phyloP scores from a whole-genome alignment of 2,888 invertebrate genomes.

The Willowsia nigromaculata region DNA sequence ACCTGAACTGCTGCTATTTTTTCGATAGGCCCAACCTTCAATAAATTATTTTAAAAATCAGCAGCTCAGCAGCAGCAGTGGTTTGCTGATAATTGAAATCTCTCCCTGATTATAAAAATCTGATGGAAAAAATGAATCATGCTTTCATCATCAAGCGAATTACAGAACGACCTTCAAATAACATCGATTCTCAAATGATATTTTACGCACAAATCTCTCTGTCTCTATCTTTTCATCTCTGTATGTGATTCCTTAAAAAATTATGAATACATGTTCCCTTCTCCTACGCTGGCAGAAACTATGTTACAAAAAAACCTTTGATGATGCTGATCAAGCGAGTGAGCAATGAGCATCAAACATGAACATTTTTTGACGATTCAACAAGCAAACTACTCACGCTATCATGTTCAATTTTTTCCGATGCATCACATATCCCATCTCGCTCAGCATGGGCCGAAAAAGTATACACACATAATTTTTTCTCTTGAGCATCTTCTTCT shows the following conservation, averaged over 20 bases:
- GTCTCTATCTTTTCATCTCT: neutral
- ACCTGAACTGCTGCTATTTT: constrained; percentile 17
- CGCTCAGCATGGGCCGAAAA: constrained; percentile 58
- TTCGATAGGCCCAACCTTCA: constrained; percentile 19
- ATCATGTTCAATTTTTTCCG: constrained; percentile 66
- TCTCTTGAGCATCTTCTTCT: neutral
- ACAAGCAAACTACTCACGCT: constrained; percentile 59
- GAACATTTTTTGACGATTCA: constrained; percentile 10
- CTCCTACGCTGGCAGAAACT: neutral
- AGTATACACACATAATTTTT: constrained; percentile 13
- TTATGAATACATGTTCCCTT: neutral
- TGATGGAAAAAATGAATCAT: constrained; percentile 15
- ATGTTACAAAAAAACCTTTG: neutral
- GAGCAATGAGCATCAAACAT: constrained; percentile 24
- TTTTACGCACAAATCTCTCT: neutral
- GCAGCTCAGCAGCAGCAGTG: constrained; percentile 9
- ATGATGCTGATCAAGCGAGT: neutral
- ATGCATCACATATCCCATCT: constrained; percentile 64
- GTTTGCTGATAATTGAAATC: constrained; percentile 22
- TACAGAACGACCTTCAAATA: constrained; percentile 26
- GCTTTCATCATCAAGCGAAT: neutral
- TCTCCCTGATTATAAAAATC: constrained; percentile 15
- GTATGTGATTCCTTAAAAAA: neutral
- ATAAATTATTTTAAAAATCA: neutral
- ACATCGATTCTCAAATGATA: too few species aligned